These are phyloP conservation scores for Doryteuthis pealeii DNA, from an alignment of 1,140 invertebrate species.

Conservation along the genomic window DNA sequence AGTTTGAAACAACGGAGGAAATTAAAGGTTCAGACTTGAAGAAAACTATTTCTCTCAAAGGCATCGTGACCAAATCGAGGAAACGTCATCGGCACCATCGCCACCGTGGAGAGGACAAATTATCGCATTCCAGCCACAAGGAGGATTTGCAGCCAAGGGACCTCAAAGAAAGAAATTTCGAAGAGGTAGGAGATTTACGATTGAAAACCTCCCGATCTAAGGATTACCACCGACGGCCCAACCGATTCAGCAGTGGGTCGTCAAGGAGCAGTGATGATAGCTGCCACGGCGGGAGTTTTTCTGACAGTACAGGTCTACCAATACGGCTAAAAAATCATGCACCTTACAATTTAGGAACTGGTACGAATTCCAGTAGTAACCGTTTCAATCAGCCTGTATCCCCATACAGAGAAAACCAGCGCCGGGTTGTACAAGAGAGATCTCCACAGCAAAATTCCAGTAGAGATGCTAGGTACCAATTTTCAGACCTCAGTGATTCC, in stretches of 20 bases:
- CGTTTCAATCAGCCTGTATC: background rate
- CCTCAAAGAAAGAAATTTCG: background rate
- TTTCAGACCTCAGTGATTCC: background rate
- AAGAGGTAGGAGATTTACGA: background rate
- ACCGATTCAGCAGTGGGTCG: background rate
- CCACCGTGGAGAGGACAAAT: background rate
- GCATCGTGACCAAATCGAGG: background rate
- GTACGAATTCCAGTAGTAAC: background rate
- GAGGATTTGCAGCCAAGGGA: background rate
- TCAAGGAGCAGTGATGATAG: background rate
- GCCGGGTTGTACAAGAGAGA: no score
- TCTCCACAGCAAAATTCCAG: no score
- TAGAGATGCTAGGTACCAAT: background rate
- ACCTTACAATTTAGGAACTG: background rate
- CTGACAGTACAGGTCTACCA: background rate
- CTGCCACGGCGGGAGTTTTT: background rate
- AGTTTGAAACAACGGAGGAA: background rate
- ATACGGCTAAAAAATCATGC: background rate
- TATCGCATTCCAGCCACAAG: background rate
- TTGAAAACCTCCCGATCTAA: no score
- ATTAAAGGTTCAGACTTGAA: background rate
- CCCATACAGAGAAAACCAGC: no score
- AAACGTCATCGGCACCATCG: slow-evolving; percentile 1
- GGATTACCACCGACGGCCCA: background rate
- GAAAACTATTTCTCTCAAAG: slow-evolving; percentile 11